Evolutionary conservation across 2,888 invertebrate genomes (phyloP).

Genomic region (Lymantria monacha): DNA sequence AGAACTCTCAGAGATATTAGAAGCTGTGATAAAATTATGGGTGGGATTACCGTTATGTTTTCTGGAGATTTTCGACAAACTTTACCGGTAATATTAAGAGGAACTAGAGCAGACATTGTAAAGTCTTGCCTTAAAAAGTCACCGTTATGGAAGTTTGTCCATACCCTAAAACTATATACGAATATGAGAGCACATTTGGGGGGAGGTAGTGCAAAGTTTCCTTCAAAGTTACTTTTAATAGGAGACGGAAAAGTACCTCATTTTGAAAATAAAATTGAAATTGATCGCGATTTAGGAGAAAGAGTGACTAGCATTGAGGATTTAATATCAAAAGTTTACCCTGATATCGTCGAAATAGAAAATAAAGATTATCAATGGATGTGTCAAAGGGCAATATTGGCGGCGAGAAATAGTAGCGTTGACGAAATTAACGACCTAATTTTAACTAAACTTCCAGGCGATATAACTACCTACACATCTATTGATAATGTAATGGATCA

Average conservation of each 20-base stretch:
- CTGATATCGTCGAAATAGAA: constrained; percentile 22
- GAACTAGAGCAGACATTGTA: constrained; percentile 34
- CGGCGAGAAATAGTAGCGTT: constrained; percentile 27
- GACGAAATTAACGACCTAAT: constrained; percentile 22
- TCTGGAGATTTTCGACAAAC: constrained; percentile 17
- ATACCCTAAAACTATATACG: constrained; percentile 27
- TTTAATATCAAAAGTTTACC: constrained; percentile 19
- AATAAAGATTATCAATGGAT: constrained; percentile 11
- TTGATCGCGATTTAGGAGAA: constrained; percentile 22
- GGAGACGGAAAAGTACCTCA: constrained; percentile 11
- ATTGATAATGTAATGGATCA: constrained; percentile 28
- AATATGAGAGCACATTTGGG: constrained; percentile 32
- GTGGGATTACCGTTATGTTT: constrained; percentile 17
- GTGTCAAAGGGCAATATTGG: constrained; percentile 28
- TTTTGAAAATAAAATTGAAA: constrained; percentile 23
- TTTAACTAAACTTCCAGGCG: constrained; percentile 24
- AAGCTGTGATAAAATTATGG: constrained; percentile 20
- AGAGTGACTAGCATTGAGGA: constrained; percentile 20
- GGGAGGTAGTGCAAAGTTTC: constrained; percentile 24
- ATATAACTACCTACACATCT: constrained; percentile 18
- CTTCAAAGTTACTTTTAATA: constrained; percentile 29
- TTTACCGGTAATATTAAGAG: constrained; percentile 22
- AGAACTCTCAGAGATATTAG: not conserved
- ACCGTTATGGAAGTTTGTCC: constrained; percentile 17
- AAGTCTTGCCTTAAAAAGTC: constrained; percentile 29